Percentiles rank a stretch among this genome's conserved stretches.
Conservation (phyloP, 2,888 invertebrate genomes). For the Pachliopta kotzebuea region DNA sequence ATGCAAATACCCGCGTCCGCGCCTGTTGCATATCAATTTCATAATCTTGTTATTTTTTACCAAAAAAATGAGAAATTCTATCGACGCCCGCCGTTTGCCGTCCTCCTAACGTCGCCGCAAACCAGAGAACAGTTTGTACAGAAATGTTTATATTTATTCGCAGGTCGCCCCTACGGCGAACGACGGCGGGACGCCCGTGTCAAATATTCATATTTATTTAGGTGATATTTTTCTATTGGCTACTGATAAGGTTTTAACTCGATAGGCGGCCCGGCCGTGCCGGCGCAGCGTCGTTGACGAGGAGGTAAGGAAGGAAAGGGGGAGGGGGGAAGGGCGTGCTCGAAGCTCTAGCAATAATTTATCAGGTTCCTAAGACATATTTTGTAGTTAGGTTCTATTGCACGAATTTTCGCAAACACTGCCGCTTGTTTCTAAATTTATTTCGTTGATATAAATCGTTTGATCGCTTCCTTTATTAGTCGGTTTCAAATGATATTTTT, state of each 20-base stretch:
- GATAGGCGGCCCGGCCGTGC: slow-evolving; percentile 64
- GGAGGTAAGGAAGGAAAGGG: slow-evolving; percentile 44
- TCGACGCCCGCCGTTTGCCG: slow-evolving; percentile 40
- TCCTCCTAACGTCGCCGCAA: slow-evolving; percentile 38
- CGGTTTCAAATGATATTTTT: slow-evolving; percentile 49
- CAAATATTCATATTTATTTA: slow-evolving; percentile 77
- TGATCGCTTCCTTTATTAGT: slow-evolving; percentile 57
- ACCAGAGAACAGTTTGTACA: slow-evolving; percentile 31
- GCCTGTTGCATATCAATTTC: slow-evolving; percentile 63
- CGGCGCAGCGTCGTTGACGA: slow-evolving; percentile 59
- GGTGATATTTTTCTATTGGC: slow-evolving; percentile 81
- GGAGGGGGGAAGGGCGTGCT: slow-evolving; percentile 51
- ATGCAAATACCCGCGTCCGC: slow-evolving; percentile 41
- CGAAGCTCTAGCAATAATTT: slow-evolving; percentile 79
- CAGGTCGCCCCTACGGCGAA: slow-evolving; percentile 40
- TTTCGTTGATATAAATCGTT: slow-evolving; percentile 62
- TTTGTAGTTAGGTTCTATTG: slow-evolving; percentile 79
- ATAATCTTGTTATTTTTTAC: slow-evolving; percentile 73
- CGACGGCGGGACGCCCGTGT: slow-evolving; percentile 51
- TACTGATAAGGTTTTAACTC: slow-evolving; percentile 77
- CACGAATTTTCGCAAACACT: slow-evolving; percentile 78
- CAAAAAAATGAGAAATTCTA: slow-evolving; percentile 63
- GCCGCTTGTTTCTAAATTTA: slow-evolving; percentile 74
- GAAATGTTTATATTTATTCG: slow-evolving; percentile 47
- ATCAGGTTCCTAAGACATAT: slow-evolving; percentile 80